These are phyloP conservation scores for Procapra przewalskii DNA, from an alignment of 2,113 vertebrate species.

Conservation along the genomic window DNA sequence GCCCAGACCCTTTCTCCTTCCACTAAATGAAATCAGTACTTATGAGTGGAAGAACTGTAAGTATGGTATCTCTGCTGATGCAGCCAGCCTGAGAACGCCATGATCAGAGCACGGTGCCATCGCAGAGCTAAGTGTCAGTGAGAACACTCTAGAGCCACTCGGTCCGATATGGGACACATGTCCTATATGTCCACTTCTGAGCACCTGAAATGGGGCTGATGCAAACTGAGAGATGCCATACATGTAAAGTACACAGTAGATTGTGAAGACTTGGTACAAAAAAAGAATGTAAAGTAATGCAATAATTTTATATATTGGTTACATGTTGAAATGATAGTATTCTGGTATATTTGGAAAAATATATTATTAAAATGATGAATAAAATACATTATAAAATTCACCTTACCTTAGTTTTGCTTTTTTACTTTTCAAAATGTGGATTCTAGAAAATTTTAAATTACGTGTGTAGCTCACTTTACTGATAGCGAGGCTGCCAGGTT, in stretches of 20 bases:
- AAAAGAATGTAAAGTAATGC: neutral
- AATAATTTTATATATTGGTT: neutral
- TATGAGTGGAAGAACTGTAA: neutral
- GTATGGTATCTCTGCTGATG: neutral
- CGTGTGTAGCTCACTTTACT: neutral
- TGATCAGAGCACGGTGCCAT: neutral
- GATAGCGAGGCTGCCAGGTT: neutral
- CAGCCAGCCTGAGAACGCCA: neutral
- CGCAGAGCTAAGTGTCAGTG: neutral
- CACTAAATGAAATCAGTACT: neutral
- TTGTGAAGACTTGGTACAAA: neutral
- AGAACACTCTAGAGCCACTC: neutral
- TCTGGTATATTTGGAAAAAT: neutral
- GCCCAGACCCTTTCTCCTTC: neutral
- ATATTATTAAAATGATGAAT: neutral
- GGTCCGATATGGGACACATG: accelerated
- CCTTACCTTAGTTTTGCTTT: neutral
- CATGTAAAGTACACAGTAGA: neutral
- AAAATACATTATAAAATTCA: neutral
- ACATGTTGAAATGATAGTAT: neutral
- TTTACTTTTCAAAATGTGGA: neutral
- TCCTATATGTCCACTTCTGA: neutral
- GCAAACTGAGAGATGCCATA: neutral
- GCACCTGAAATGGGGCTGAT: neutral
- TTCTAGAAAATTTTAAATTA: neutral